Base-by-base conservation (phyloP, 2,797 vertebrate genomes). In the Denticeps clupeoides region DNA sequence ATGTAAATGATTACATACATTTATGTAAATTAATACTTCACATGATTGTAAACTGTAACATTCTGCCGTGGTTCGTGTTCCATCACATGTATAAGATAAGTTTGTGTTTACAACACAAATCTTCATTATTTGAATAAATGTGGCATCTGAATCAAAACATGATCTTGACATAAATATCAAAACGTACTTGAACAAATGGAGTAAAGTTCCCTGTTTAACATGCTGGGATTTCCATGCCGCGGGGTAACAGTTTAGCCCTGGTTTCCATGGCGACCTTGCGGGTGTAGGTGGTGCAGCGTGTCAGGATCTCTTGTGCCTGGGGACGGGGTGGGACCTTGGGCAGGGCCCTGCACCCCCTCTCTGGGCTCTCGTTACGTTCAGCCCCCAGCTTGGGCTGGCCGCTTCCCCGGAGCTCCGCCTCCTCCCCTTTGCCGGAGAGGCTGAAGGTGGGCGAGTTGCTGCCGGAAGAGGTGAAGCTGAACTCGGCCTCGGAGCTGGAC, bases 301-400 rank as follows among this genome's bases (percentile, higher is more conserved):
- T 74, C 38, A 83, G 74, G 68, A 94, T 93, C 62, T 89, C 80
- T 0, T 68, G 71, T 1, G 42, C 7, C 0, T 18, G 59, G 1
- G 90, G 92, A 8, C 87, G 80, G 0, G 63, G 53, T 0, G 90
- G 93, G 42, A 93, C 68, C 12, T 41, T 70, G n/a, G 90, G 90
- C 1, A 38, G 26, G 5, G 51, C 47, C 53, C 11, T 29, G 37
- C 0, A 12, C 1, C 0, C 0, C 10, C 21, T n/a, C n/a, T n/a
- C n/a, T n/a, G n/a, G n/a, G n/a, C n/a, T n/a, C n/a, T n/a, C n/a
- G n/a, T n/a, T n/a, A 9, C 2, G 0, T 22, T 9, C 7, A 0
- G 0, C 0, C 1, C 6, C 6, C 25, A 51, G 1, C 22, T 27
- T 1, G 71, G 70, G 40, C 49, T 69, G 15, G 3, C 21, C 56